phyloP scores from a whole-genome alignment of 2,888 invertebrate species.

The Lordiphosa andalusiaca region DNA sequence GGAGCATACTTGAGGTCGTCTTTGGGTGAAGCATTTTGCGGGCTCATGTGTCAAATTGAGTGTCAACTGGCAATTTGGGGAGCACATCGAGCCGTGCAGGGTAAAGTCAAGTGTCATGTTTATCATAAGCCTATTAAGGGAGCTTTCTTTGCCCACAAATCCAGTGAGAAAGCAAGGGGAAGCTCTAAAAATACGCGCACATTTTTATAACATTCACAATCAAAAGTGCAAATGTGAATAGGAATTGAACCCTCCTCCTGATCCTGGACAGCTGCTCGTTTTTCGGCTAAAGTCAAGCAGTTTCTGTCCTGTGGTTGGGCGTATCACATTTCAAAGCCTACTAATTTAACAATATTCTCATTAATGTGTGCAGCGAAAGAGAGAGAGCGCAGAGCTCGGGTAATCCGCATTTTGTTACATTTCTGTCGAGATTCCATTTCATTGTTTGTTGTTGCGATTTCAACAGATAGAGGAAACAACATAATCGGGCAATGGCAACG shows the following conservation, averaged over 20 bases:
- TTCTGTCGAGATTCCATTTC: conserved; percentile 45
- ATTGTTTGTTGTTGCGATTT: conserved; percentile 69
- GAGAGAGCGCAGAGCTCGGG: conserved; percentile 32
- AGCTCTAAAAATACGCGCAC: conserved; percentile 27
- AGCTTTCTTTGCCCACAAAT: conserved; percentile 43
- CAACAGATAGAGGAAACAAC: conserved; percentile 65
- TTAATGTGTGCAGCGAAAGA: conserved; percentile 71
- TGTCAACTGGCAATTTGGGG: conserved; percentile 79
- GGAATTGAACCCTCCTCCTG: conserved; percentile 11
- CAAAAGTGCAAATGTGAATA: conserved; percentile 33
- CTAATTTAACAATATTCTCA: conserved; percentile 80
- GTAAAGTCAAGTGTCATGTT: conserved; percentile 78
- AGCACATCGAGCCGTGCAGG: conserved; percentile 23
- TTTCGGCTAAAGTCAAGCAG: conserved; percentile 40
- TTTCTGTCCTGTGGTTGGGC: conserved; percentile 66
- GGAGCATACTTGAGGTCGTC: conserved; percentile 74
- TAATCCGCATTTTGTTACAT: conserved; percentile 76
- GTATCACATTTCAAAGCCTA: conserved; percentile 79
- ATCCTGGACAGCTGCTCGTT: conserved; percentile 60
- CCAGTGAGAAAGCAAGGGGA: background rate
- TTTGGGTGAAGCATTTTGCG: conserved; percentile 40
- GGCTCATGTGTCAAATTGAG: conserved; percentile 78
- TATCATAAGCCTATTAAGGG: conserved; percentile 79
- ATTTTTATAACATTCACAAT: conserved; percentile 60
- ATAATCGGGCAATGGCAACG: conserved; percentile 33